A percentile compares a stretch with the other conserved stretches of the same genome.
These are phyloP conservation scores for Rhynchotus rufescens DNA, from an alignment of 2,797 vertebrate genomes.

Conservation along the genomic window DNA sequence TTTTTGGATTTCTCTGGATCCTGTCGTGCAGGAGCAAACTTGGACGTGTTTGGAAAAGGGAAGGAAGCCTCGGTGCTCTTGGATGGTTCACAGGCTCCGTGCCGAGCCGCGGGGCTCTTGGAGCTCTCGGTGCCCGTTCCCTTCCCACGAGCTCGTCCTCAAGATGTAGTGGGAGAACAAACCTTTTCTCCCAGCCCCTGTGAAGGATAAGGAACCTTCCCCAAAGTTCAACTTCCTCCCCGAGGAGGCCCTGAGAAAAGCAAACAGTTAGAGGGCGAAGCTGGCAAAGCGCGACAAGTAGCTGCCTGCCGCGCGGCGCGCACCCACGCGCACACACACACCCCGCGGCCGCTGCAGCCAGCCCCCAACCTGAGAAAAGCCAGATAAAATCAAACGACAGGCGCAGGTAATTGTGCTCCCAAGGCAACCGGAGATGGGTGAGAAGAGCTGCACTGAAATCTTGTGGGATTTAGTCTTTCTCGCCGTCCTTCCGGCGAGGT, in stretches of 20 bases:
- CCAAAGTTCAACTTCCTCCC: neutral
- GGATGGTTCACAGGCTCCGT: too few species aligned
- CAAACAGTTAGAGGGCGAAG: neutral
- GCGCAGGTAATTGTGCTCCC: constrained; percentile 38
- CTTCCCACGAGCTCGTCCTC: neutral
- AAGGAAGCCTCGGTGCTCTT: neutral
- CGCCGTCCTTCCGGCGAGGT: neutral
- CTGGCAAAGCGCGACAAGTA: constrained; percentile 13
- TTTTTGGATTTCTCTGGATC: neutral
- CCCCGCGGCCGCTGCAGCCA: neutral
- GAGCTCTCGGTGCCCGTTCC: neutral
- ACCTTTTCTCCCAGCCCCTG: neutral
- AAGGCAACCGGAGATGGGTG: constrained; percentile 16
- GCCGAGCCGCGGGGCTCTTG: neutral
- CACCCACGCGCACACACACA: neutral
- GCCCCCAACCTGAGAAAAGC: constrained; percentile 62
- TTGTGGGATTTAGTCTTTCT: constrained; percentile 9
- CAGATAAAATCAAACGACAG: constrained; percentile 60
- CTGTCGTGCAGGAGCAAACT: neutral
- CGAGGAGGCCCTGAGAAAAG: constrained; percentile 27
- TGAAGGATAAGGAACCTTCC: neutral
- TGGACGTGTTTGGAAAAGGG: neutral
- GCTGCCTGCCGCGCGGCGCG: neutral
- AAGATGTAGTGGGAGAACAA: neutral
- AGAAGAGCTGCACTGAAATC: neutral